phyloP scores from a whole-genome alignment of 2,888 invertebrate species.

The Agrypnus murinus region DNA sequence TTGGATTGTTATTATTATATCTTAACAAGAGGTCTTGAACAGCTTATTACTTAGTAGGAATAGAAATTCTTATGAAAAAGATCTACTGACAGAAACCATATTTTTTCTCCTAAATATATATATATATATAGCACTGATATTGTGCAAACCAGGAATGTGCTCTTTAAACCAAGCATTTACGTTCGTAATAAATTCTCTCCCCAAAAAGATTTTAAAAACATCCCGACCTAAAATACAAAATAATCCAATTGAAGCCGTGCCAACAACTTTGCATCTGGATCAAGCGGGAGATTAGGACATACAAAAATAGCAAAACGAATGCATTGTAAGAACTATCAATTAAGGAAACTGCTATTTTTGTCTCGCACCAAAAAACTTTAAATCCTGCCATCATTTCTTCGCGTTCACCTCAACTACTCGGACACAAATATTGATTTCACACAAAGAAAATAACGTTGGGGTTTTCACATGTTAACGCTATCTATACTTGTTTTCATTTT shows the following conservation, averaged over 20 bases:
- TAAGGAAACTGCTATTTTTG: slow-evolving; percentile 28
- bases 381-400: neutral
- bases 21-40: no score
- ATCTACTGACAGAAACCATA: no score
- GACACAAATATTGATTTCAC: neutral
- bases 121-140: no score
- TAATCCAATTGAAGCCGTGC: slow-evolving; percentile 3
- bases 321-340: slow-evolving; percentile 18
- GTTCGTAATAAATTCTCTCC: neutral
- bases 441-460: neutral
- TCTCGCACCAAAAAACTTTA: slow-evolving; percentile 20
- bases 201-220: no score
- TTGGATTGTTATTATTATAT: no score
- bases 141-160: no score
- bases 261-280: slow-evolving; percentile 4
- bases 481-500: slow-evolving; percentile 17
- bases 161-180: neutral
- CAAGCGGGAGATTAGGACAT: slow-evolving; percentile 13
- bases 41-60: no score
- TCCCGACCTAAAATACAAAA: neutral
- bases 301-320: slow-evolving; percentile 16
- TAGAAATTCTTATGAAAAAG: no score
- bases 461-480: neutral
- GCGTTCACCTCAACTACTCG: neutral
- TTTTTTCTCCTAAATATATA: no score